Percentiles rank a stretch among this genome's conserved stretches.
These are phyloP conservation scores for Danaus melanippus DNA, from an alignment of 1,140 invertebrate genomes.

Conservation along the genomic window DNA sequence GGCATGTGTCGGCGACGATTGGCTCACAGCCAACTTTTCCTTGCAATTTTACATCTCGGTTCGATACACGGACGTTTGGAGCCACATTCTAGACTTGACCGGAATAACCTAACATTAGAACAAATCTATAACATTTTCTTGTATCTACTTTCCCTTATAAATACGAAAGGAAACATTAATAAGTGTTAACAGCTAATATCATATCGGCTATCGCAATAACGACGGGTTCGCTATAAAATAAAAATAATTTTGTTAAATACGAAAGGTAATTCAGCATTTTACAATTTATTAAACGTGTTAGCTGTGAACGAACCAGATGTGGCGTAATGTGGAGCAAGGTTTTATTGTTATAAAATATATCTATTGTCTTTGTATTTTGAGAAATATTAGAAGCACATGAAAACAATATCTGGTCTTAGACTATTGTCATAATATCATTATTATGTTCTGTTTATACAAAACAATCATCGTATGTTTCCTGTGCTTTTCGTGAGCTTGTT, in stretches of 20 bases:
- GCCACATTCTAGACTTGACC: constrained; percentile 45
- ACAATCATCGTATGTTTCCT: no score
- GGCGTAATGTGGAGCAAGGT: constrained; percentile 33
- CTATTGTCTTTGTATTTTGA: constrained; percentile 21
- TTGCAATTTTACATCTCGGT: constrained; percentile 53
- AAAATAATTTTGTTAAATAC: constrained; percentile 2
- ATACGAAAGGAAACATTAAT: constrained; percentile 1
- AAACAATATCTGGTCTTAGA: no score
- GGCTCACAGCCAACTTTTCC: constrained; percentile 56
- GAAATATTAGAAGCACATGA: no score
- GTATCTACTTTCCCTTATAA: constrained; percentile 10
- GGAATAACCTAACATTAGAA: constrained; percentile 61
- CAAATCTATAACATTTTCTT: constrained; percentile 9
- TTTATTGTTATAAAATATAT: constrained; percentile 25
- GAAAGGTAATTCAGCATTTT: constrained; percentile 20
- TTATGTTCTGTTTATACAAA: no score
- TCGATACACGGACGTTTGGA: constrained; percentile 50
- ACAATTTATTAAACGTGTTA: constrained; percentile 19
- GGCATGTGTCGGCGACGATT: constrained; percentile 29
- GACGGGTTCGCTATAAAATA: no score
- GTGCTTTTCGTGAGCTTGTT: no score
- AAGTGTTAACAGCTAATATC: no score
- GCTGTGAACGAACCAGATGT: constrained; percentile 27
- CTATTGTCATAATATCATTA: no score
- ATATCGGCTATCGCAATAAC: no score